Percentiles rank a stretch among this genome's conserved stretches.
Evolutionary conservation across 2,797 vertebrate genomes (phyloP).

Genomic region (Chlorospingus flavigularis): DNA sequence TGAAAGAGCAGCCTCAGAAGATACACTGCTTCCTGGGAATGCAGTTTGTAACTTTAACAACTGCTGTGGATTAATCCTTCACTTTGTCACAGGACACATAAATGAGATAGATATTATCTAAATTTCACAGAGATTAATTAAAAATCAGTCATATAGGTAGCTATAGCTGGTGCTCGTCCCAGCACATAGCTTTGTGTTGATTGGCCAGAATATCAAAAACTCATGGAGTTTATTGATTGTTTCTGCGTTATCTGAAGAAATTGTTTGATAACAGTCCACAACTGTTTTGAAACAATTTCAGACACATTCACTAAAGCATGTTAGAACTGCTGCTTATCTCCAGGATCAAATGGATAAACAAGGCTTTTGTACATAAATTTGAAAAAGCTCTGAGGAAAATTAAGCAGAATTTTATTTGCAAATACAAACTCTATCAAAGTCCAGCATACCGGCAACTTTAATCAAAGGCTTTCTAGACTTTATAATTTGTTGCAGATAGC

Average conservation of each 20-base stretch:
- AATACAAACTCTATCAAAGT: background rate
- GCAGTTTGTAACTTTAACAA: background rate
- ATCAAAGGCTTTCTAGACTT: background rate
- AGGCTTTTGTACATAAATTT: background rate
- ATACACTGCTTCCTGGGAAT: background rate
- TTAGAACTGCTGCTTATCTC: background rate
- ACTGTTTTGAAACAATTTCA: constrained; percentile 25
- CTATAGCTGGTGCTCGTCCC: background rate
- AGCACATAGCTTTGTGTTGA: background rate
- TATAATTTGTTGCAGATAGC: background rate
- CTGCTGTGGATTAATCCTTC: background rate
- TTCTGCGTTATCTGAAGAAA: constrained; percentile 28
- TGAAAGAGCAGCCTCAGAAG: background rate
- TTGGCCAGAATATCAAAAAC: background rate
- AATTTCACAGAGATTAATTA: background rate
- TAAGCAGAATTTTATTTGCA: background rate
- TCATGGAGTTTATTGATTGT: background rate
- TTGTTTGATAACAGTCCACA: background rate
- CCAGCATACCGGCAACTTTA: background rate
- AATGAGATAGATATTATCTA: background rate
- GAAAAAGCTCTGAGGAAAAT: background rate
- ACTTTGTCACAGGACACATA: background rate
- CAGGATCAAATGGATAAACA: background rate
- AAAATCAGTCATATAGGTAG: background rate
- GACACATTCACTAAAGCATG: background rate